Evolutionary conservation across 2,888 invertebrate genomes (phyloP), one percentile per base, ranked within the genome.

Genomic region (Macaria liturata): DNA sequence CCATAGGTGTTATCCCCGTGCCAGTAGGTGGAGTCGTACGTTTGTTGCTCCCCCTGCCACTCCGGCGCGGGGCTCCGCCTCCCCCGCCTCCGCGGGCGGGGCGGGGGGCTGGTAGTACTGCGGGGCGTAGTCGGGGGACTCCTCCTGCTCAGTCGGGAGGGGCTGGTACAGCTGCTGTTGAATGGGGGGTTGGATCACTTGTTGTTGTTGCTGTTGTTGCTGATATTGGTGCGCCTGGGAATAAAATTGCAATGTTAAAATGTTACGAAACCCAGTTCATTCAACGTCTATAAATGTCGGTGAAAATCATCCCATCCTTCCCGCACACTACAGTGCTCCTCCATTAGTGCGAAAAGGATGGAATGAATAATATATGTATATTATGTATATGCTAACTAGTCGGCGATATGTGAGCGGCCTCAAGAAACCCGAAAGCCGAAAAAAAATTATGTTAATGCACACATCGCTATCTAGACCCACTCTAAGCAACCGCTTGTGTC

Each of bases 11-110:
- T 54, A 53, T 81, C 82, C 4, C 51, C 61, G 49, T 73, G 80
- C 87, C 86, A 87, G 76, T 84, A 83, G 47, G 2, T 5, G 39
- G 75, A 71, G 57, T 82, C 73, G 72, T 80, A 76, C 50, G 71
- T 54, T 55, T 72, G 72, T 30, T 71, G 68, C 44, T 79, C 78
- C 49, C 76, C 75, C 53, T 59, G 48, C 75, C 71, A 73, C 32
- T 71, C 20, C 72, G 30, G 72, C 74, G 66, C 71, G 58, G 51
- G 53, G 67, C 51, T 62, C 69, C 59, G 66, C 59, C 57, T 76
- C 80, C 31, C 75, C 75, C 3, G 74, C 72, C 62, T 70, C 63
- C 30, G 50, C 53, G 71, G 44, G 8, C 20, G 32, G 47, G 6
- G 32, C 9, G 42, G 42, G 9, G 9, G 42, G 32, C 6, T 8